phyloP scores from a whole-genome alignment of 35 echinoderm and acorn worm genomes.

The Heliocidaris tuberculata region DNA sequence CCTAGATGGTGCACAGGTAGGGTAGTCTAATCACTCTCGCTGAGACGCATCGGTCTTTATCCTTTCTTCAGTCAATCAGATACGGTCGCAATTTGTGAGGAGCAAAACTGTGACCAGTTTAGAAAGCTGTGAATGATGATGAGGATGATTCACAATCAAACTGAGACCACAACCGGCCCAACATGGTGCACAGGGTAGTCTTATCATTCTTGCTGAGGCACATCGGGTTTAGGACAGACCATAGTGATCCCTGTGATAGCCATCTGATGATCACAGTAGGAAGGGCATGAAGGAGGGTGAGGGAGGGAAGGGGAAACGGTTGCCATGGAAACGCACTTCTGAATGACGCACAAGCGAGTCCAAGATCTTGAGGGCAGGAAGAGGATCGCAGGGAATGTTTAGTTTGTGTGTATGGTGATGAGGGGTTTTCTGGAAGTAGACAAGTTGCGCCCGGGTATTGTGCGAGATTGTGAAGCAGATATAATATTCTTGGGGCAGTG shows the following conservation, averaged over 20 bases:
- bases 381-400: not conserved
- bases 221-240: not conserved
- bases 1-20: not conserved
- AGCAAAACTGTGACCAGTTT: not conserved
- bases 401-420: constrained; percentile 1
- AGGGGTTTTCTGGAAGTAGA: not conserved
- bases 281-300: constrained; percentile 32
- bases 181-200: not conserved
- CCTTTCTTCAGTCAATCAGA: not conserved
- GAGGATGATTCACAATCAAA: not conserved
- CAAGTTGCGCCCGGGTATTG: not conserved
- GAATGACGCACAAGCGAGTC: constrained; percentile 23
- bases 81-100: not conserved
- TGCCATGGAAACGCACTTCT: constrained; percentile 12
- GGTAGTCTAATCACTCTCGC: not conserved
- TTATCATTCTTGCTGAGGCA: not conserved
- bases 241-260: not conserved
- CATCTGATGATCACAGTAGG: constrained; percentile 20
- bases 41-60: not conserved
- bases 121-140: not conserved
- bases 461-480: not conserved
- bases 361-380: constrained; percentile 7
- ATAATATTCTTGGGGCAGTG: not conserved
- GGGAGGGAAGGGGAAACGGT: constrained; percentile 25
- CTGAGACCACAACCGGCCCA: not conserved